Base-by-base conservation (phyloP, 2,888 invertebrate genomes). In the Anaspis maculata region DNA sequence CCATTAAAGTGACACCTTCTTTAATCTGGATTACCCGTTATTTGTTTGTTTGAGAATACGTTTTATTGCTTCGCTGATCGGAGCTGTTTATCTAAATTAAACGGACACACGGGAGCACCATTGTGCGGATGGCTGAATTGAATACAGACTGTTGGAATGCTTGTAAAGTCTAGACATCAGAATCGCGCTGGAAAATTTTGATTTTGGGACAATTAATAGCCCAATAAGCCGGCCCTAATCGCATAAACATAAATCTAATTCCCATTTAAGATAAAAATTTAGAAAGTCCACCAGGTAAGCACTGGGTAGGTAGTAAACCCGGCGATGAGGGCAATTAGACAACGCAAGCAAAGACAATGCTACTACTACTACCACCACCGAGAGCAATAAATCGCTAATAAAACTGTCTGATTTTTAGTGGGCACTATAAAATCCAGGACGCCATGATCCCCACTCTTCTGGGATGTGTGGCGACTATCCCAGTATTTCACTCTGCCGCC, bases 1-100 rank as follows among this genome's bases (percentile, higher is more conserved):
- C 59, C 48, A 61, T 61, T 61, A 61, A 46, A 38, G 45, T 37
- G 52, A 55, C 55, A 54, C 45, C 45, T 53, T 39, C 50, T 51
- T 56, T 57, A 57, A 57, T 57, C 56, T 53, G 56, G 57, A 56
- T 57, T 56, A 57, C 45, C 36, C 28, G 45, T 50, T 54, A 57
- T 57, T 57, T 57, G 56, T 54, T 57, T 55, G 54, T 51, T 53
- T 48, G 46, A 47, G 45, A 48, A 37, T 36, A 48, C 44, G 44
- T 48, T 56, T 56, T 56, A 56, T 56, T 56, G 54, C 54, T 25
- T 44, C 29, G 41, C 16, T 37, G 41, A 37, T 37, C 36, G 40
- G 36, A 11, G 36, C 39, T 39, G 39, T 39, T 39, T 36, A 30
- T 39, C 39, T 39, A 39, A 39, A 39, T 39, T 39, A 39, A 33